Conservation (phyloP, 2,113 vertebrate genomes). For the Eidolon helvum region DNA sequence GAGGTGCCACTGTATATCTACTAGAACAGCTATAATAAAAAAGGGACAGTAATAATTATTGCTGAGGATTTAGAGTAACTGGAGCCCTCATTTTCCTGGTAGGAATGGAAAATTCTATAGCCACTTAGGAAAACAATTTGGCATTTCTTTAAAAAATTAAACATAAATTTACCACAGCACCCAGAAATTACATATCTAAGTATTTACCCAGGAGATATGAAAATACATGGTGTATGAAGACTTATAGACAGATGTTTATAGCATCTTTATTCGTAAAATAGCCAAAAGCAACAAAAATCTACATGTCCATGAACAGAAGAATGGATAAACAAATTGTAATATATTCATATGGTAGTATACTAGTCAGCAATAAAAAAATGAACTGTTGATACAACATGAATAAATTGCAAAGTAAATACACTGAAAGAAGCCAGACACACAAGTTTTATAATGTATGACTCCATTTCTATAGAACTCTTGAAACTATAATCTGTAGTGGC, state of each 20-base stretch:
- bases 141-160: neutral
- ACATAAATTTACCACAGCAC: neutral
- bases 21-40: neutral
- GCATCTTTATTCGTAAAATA: conserved; percentile 11
- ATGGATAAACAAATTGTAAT: neutral
- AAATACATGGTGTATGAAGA: neutral
- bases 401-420: neutral
- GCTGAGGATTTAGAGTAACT: neutral
- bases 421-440: neutral
- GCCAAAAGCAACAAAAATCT: neutral
- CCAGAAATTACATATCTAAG: neutral
- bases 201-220: neutral
- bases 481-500: neutral
- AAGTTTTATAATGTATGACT: neutral
- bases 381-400: neutral
- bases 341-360: neutral
- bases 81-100: neutral
- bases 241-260: neutral
- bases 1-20: neutral
- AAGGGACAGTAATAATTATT: neutral
- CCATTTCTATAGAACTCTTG: neutral
- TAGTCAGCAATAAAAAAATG: neutral
- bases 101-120: neutral
- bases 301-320: neutral
- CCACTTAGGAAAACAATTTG: neutral